Base-by-base conservation (phyloP, 2,113 vertebrate genomes). In the Phrynocephalus versicolor region DNA sequence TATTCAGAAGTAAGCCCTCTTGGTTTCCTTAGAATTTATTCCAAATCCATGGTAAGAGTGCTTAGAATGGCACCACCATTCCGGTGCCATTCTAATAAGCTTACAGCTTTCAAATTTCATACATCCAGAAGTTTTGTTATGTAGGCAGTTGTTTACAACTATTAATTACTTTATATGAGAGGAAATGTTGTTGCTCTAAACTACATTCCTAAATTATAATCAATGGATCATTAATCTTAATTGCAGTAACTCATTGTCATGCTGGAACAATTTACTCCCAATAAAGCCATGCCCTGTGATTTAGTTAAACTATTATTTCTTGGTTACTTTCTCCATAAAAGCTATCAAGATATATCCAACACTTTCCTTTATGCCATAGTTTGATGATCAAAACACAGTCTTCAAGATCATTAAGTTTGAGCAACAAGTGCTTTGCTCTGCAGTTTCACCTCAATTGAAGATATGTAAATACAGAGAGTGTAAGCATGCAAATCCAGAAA, bases 141-240 rank as follows among this genome's bases (percentile, higher is more conserved):
- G 33, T 62, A 33, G 13, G 41, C 60, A 25, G 35, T 57, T 62
- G 45, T 76, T 80, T 91, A 88, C 85, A 82, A 80, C 90, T 86
- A 87, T 90, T 88, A 0, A 0, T 45, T 78, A 77, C 23, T 88
- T 78, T 88, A 2, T 85, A 76, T 71, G 33, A 87, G 39, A 82
- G 86, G 81, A 82, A 21, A 92, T 88, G 91, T 86, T 93, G 81
- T 92, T 84, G 91, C 85, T 62, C 84, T 77, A 90, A 91, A 92
- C 82, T 90, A 89, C 73, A 88, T 92, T 94, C 91, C 86, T 93
- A 87, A 87, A 87, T 90, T 55, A 88, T 77, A 88, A 85, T 91
- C 91, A 84, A 89, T 82, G 88, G 87, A 85, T 89, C 90, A 86
- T 93, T 92, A 90, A 69, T 92, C 93, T 94, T 90, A 90, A 94